phyloP scores from a whole-genome alignment of 2,797 vertebrate species.

The Neosalanx taihuensis region DNA sequence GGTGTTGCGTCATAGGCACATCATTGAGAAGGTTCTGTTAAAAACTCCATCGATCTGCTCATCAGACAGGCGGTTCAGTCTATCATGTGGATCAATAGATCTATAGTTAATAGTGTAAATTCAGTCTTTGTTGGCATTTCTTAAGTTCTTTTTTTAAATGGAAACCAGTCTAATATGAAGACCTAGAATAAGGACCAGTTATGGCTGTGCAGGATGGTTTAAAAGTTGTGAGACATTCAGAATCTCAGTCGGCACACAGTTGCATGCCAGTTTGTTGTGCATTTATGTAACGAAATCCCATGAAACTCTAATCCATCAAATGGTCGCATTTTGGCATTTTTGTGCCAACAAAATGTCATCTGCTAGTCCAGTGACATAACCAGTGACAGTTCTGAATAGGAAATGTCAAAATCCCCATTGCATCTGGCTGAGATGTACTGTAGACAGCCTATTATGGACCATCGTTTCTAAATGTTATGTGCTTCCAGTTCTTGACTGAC shows the following conservation, averaged over 20 bases:
- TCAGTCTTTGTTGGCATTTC: no score
- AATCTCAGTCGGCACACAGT: background rate
- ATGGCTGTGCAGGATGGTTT: no score
- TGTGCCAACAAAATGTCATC: background rate
- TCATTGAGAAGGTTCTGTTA: no score
- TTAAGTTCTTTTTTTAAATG: no score
- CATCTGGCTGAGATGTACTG: background rate
- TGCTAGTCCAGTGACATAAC: background rate
- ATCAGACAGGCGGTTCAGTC: no score
- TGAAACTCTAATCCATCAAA: constrained; percentile 31
- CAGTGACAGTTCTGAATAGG: background rate
- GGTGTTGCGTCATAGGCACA: no score
- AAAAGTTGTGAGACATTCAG: background rate
- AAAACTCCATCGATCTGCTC: no score
- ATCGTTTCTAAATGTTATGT: constrained; percentile 2
- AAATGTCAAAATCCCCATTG: background rate
- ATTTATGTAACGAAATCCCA: constrained; percentile 43
- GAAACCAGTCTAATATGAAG: no score
- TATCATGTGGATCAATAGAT: no score
- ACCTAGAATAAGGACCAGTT: no score
- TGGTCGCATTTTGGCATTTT: constrained; percentile 31
- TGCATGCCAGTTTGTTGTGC: background rate
- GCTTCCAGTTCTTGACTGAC: background rate
- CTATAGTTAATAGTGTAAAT: no score
- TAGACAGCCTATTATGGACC: background rate